These are phyloP conservation scores for Carcharodon carcharias DNA, from an alignment of 2,797 vertebrate genomes.

Conservation along the genomic window DNA sequence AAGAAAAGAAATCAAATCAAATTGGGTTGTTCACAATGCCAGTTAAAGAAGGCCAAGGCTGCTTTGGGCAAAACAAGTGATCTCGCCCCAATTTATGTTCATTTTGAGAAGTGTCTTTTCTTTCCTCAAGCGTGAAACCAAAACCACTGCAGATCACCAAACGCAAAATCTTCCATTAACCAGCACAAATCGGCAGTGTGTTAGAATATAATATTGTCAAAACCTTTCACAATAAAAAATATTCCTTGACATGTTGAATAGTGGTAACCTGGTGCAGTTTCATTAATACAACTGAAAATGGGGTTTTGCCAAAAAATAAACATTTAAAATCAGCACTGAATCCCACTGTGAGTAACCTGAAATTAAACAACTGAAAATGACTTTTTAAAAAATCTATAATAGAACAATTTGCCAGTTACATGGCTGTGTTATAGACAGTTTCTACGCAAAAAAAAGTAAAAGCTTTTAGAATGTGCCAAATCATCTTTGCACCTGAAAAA, in stretches of 20 bases:
- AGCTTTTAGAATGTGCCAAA: neutral
- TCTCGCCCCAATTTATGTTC: neutral
- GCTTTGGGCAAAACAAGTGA: neutral
- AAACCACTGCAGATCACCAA: neutral
- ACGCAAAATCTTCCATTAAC: neutral
- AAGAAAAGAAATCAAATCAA: neutral
- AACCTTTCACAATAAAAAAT: neutral
- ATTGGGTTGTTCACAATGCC: neutral
- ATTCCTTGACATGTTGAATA: neutral
- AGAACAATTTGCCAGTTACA: neutral
- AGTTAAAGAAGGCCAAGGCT: neutral
- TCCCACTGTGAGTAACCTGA: neutral
- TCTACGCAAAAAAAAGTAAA: neutral
- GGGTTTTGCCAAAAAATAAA: neutral
- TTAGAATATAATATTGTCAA: neutral
- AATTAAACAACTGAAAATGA: neutral
- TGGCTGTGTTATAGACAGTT: neutral
- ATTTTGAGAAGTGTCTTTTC: neutral
- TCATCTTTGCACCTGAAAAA: neutral
- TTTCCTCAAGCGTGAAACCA: neutral
- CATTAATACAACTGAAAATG: neutral
- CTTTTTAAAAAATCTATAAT: neutral
- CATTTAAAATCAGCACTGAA: too few species aligned
- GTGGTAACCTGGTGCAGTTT: neutral
- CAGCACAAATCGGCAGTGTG: neutral